Percentiles rank a stretch among this genome's conserved stretches.
Evolutionary conservation across 2,888 invertebrate species (phyloP).

Genomic region (Portevinia maculata): DNA sequence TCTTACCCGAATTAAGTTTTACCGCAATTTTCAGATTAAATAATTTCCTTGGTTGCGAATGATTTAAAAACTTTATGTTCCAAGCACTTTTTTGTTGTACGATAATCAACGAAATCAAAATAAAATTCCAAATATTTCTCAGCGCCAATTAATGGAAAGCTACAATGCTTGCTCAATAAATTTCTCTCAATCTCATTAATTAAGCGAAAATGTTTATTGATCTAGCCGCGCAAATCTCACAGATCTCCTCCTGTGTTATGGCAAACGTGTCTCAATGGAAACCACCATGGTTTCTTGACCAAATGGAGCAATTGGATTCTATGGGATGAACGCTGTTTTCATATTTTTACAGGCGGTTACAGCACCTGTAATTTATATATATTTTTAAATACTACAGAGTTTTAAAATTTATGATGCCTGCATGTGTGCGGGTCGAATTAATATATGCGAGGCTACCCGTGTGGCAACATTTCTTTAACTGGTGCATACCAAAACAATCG

Average conservation of each 20-base stretch:
- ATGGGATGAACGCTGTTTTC: constrained; percentile 25
- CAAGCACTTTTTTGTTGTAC: constrained; percentile 6
- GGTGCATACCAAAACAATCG: constrained; percentile 53
- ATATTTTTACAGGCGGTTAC: constrained; percentile 10
- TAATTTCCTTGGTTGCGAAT: constrained; percentile 3
- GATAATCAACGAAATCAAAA: constrained; percentile 28
- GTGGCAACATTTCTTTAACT: constrained; percentile 40
- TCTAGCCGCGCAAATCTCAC: constrained; percentile 44
- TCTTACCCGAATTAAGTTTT: background rate
- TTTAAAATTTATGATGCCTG: constrained; percentile 60
- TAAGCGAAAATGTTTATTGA: constrained; percentile 58
- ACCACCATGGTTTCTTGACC: constrained; percentile 57
- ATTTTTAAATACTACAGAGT: constrained; percentile 34
- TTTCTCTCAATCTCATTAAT: constrained; percentile 63
- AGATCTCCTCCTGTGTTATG: constrained; percentile 71
- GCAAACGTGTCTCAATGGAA: constrained; percentile 61
- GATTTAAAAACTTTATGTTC: constrained; percentile 27
- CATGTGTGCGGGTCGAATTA: constrained; percentile 14
- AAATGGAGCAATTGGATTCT: constrained; percentile 56
- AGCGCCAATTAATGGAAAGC: constrained; percentile 16
- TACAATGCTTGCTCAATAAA: constrained; percentile 30
- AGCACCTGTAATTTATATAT: constrained; percentile 34
- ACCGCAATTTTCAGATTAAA: background rate
- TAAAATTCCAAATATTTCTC: constrained; percentile 42
- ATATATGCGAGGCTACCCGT: constrained; percentile 26